phyloP scores from a whole-genome alignment of 2,888 invertebrate genomes.

The Muscina levida region DNA sequence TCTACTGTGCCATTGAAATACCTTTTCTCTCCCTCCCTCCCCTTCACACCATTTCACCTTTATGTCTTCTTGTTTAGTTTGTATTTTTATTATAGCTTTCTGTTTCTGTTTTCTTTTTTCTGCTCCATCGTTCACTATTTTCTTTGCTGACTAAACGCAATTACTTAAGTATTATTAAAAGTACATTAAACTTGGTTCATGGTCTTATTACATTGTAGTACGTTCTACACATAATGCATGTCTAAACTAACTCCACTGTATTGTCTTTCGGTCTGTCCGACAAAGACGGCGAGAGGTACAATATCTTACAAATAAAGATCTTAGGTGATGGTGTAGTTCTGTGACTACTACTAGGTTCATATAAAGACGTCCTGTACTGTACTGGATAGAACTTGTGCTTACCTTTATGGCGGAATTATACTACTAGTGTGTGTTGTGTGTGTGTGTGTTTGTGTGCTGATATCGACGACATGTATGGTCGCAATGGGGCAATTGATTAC shows the following conservation, averaged over 20 bases:
- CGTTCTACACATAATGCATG: constrained; percentile 36
- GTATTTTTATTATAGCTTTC: too few species aligned
- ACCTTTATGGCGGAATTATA: background rate
- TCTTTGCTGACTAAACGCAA: constrained; percentile 43
- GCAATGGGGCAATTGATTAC: constrained; percentile 73
- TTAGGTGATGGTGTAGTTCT: too few species aligned
- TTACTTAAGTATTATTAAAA: constrained; percentile 73
- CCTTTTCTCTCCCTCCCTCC: too few species aligned
- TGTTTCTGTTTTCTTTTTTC: too few species aligned
- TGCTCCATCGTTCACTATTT: background rate
- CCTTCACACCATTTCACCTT: too few species aligned
- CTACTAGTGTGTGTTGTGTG: constrained; percentile 38
- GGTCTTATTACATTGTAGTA: constrained; percentile 26
- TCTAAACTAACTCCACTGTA: background rate
- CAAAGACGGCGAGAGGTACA: too few species aligned
- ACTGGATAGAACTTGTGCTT: background rate
- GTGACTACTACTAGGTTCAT: too few species aligned
- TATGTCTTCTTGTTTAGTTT: too few species aligned
- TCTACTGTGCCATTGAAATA: too few species aligned
- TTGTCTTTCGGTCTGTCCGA: background rate
- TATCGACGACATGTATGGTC: constrained; percentile 60
- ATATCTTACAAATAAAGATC: too few species aligned
- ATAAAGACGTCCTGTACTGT: background rate
- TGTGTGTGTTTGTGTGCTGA: background rate
- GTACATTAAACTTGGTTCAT: constrained; percentile 74